Evolutionary conservation across 1,140 invertebrate species (phyloP).

Genomic region (Trypoxylus dichotomus): DNA sequence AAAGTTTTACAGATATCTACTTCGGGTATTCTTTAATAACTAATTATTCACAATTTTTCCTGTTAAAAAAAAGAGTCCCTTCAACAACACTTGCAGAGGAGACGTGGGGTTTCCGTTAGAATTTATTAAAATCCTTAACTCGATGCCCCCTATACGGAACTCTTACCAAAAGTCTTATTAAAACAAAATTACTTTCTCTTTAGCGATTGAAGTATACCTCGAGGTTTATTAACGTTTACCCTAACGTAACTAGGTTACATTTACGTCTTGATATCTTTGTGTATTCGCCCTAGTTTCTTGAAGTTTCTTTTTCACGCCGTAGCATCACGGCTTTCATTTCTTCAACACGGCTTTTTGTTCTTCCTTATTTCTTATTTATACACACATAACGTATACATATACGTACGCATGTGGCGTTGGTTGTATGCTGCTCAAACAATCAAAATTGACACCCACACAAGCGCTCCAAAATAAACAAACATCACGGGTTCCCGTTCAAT

Average conservation of each 20-base stretch:
- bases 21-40: too few species aligned
- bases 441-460: not conserved
- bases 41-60: too few species aligned
- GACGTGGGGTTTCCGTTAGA: too few species aligned
- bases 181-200: too few species aligned
- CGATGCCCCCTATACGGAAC: too few species aligned
- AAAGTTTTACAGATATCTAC: too few species aligned
- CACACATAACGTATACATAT: not conserved
- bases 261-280: not conserved
- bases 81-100: too few species aligned
- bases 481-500: not conserved
- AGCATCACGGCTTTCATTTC: not conserved
- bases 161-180: too few species aligned
- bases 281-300: not conserved
- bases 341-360: not conserved
- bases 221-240: too few species aligned
- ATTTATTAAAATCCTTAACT: too few species aligned
- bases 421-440: not conserved
- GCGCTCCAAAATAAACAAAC: conserved; percentile 2
- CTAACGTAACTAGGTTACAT: not conserved
- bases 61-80: too few species aligned
- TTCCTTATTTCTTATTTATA: not conserved
- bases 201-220: too few species aligned
- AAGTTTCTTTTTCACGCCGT: not conserved
- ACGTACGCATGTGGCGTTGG: not conserved